A percentile compares a stretch with the other conserved stretches of the same genome.
Evolutionary conservation across 2,113 vertebrate species (phyloP).

Genomic region (Sceloporus tristichus): DNA sequence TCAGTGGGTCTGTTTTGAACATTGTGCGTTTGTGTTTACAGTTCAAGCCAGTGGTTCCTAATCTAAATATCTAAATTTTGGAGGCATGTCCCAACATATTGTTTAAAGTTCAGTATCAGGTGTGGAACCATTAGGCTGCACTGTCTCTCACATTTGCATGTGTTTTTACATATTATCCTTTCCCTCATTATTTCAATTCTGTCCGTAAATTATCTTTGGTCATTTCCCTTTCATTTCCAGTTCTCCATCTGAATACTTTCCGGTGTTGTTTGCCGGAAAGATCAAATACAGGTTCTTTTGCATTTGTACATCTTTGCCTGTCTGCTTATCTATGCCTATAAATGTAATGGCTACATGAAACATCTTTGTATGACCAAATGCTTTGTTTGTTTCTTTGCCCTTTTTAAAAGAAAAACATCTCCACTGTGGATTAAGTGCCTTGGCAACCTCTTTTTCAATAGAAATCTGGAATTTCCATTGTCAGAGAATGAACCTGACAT

Average conservation of each 20-base stretch:
- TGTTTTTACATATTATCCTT: background rate
- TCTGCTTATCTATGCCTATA: background rate
- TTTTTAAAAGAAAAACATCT: background rate
- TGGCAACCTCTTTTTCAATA: slow-evolving; percentile 24
- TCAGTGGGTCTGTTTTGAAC: background rate
- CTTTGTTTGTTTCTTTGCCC: background rate
- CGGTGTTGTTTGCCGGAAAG: background rate
- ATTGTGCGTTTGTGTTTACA: too few relatives aligned
- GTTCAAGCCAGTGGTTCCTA: background rate
- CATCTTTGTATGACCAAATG: background rate
- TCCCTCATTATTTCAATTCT: background rate
- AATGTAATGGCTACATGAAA: background rate
- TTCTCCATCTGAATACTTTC: background rate
- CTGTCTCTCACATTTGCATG: background rate
- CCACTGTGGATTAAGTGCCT: background rate
- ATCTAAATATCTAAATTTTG: background rate
- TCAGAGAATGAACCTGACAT: slow-evolving; percentile 19
- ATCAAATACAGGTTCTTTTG: background rate
- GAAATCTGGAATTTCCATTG: slow-evolving; percentile 5
- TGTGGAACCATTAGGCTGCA: background rate
- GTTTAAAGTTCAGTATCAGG: background rate
- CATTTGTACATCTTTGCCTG: background rate
- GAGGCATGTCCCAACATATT: background rate
- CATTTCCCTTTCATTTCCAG: background rate
- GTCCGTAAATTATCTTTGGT: background rate